These are phyloP conservation scores for Sinella curviseta DNA, from an alignment of 1,140 invertebrate species.

Conservation along the genomic window DNA sequence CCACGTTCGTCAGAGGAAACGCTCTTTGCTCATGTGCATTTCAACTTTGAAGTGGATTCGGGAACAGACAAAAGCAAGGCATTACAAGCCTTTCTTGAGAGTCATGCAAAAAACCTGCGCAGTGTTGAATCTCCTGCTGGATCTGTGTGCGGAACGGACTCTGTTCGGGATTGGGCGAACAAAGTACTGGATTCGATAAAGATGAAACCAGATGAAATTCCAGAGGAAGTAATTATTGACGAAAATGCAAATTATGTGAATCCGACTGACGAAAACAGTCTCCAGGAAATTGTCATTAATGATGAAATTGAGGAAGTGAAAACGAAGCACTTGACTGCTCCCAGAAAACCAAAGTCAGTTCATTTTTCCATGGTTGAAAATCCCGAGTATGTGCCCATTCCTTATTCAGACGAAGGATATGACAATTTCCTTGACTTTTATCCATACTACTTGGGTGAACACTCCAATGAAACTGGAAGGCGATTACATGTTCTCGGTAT, in stretches of 20 bases:
- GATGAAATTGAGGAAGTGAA: not conserved
- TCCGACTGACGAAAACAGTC: not conserved
- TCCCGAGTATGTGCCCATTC: constrained; percentile 6
- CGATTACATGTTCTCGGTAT: constrained; percentile 4
- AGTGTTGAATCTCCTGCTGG: not conserved
- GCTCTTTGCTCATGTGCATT: not conserved
- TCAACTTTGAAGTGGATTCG: not conserved
- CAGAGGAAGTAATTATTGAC: not conserved
- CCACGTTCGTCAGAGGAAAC: not conserved
- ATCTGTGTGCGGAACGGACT: not conserved
- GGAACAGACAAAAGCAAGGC: not conserved
- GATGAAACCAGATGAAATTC: not conserved
- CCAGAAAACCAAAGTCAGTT: not conserved
- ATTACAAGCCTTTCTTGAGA: not conserved
- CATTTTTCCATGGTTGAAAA: constrained; percentile 9
- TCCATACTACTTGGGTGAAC: constrained; percentile 17
- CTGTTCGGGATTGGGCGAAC: not conserved
- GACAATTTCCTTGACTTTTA: not conserved
- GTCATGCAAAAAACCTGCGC: not conserved
- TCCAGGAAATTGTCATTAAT: constrained; percentile 14
- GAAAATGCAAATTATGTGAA: not conserved
- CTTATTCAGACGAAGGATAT: constrained; percentile 4
- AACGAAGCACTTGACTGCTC: not conserved
- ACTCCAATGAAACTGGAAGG: not conserved
- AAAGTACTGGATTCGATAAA: not conserved